A percentile compares a stretch with the other conserved stretches of the same genome.
These are phyloP conservation scores for Meda fulgida DNA, from an alignment of 2,797 vertebrate genomes.

Conservation along the genomic window DNA sequence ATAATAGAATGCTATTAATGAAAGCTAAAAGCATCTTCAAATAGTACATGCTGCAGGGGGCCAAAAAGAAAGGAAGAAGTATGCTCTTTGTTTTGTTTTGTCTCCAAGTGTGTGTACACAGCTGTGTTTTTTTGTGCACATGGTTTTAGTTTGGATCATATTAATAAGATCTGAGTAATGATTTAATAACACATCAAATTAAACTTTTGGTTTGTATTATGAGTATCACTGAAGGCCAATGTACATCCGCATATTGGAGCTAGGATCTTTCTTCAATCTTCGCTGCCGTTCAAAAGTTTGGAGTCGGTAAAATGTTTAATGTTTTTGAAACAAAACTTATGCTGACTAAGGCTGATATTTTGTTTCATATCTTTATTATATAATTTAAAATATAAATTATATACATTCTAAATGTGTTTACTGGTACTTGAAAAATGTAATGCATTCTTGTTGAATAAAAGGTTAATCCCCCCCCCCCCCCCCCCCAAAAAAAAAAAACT, in stretches of 20 bases:
- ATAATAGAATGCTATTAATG: constrained; percentile 23
- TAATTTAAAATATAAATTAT: background rate
- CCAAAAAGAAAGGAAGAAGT: background rate
- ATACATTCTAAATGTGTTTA: background rate
- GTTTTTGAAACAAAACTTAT: background rate
- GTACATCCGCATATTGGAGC: background rate
- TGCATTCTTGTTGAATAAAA: background rate
- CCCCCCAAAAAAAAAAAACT: background rate
- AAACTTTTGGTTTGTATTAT: background rate
- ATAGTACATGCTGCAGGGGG: constrained; percentile 24
- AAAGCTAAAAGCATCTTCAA: constrained; percentile 38
- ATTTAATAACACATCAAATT: background rate
- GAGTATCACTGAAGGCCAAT: background rate
- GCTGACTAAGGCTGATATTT: background rate
- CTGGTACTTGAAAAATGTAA: background rate
- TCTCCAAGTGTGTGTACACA: constrained; percentile 8
- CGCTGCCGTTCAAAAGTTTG: background rate
- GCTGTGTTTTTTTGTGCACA: constrained; percentile 27
- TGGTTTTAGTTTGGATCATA: background rate
- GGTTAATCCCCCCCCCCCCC: background rate
- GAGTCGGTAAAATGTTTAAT: background rate
- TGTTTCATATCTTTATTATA: background rate
- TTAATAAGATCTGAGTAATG: background rate
- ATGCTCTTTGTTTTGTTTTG: background rate
- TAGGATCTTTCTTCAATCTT: background rate